Evolutionary conservation across 2,888 invertebrate genomes (phyloP), one percentile per base, ranked within the genome.

Genomic region (Trichopria drosophilae): DNA sequence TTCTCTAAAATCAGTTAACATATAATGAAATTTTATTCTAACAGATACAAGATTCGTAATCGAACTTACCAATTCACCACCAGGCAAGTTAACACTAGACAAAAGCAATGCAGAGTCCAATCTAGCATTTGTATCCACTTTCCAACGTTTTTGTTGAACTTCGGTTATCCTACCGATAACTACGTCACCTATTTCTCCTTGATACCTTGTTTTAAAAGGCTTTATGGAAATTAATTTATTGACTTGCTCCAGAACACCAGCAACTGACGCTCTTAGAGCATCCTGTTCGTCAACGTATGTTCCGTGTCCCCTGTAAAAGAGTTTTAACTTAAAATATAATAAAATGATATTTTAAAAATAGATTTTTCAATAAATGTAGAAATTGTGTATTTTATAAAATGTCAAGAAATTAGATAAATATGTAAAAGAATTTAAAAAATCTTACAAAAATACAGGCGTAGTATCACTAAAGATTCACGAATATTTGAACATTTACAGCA

Each of bases 21-120:
- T 9, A 16, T 28, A n/a, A 28, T 26, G n/a, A n/a, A 28, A 28
- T 28, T 15, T 26, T 28, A 26, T 28, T 19, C 32, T 20, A 42
- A 13, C 7, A 9, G 2, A 22, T 18, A 4, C 13, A 24, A 20
- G 28, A 15, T 37, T 37, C n/a, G 5, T 28, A 36, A 36, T 36
- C 16, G 55, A 43, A 61, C 76, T 73, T 78, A 91, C 90, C 82
- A 97, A 77, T 81, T 98, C 98, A 45, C 93, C 92, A 20, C 97
- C 97, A n/a, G 98, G 98, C 55, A 99, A 81, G 79, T 98, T 97
- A 1, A 99, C 95, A 23, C 95, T 90, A 0, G 95, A 93, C 13
- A 99, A 77, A 53, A 91, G 81, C 9, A 99, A 80, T 32, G 90
- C 81, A 0, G 95, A 91, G 76, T 95, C 93, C 68, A 89, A 77